These are phyloP conservation scores for Maconellicoccus hirsutus DNA, from an alignment of 1,140 invertebrate genomes.

Conservation along the genomic window DNA sequence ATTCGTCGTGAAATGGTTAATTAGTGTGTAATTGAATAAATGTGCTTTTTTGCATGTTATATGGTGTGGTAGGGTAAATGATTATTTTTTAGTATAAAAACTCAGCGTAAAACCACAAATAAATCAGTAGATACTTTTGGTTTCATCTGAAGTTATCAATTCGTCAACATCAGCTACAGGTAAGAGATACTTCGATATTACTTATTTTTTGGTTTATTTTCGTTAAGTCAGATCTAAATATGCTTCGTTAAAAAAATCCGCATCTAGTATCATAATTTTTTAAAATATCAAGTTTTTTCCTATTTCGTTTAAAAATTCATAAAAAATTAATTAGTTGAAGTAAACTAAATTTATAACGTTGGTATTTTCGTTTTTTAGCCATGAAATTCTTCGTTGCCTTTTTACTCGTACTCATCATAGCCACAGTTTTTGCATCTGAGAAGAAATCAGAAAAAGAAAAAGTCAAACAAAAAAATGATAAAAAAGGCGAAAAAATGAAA, in stretches of 20 bases:
- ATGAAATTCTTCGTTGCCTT: not conserved
- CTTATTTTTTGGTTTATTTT: no score
- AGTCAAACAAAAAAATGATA: not conserved
- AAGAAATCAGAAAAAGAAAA: conserved; percentile 1
- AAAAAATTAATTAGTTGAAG: no score
- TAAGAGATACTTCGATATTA: no score
- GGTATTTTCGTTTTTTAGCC: no score
- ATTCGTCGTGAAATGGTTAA: not conserved
- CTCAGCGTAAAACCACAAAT: not conserved
- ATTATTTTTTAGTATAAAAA: not conserved
- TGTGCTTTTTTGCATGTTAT: not conserved
- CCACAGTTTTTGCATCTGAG: not conserved
- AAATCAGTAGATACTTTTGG: not conserved
- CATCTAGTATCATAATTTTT: no score
- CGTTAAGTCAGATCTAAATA: no score
- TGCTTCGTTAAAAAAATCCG: no score
- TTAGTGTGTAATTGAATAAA: not conserved
- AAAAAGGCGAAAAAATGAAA: conserved; percentile 17
- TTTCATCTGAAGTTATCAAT: not conserved
- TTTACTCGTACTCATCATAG: not conserved
- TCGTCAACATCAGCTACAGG: not conserved
- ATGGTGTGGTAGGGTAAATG: not conserved
- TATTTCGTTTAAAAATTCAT: no score
- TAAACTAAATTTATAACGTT: no score
- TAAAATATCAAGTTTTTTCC: no score